Evolutionary conservation across 2,113 vertebrate species (phyloP).

Genomic region (Laticauda laticaudata): DNA sequence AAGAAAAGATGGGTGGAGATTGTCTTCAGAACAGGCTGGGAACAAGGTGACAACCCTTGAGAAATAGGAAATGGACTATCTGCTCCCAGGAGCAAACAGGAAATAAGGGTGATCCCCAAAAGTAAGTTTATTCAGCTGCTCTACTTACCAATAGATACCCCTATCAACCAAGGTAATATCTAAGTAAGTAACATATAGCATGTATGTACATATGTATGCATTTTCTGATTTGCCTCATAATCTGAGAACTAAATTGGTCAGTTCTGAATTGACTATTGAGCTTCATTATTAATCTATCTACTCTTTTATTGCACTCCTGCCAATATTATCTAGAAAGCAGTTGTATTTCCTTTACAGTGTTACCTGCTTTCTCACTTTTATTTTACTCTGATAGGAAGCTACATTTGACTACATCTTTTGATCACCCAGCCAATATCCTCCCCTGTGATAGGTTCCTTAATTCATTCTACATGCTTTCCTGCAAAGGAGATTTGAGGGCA

Average conservation of each 20-base stretch:
- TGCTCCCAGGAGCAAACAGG: neutral
- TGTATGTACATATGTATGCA: neutral
- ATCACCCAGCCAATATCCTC: neutral
- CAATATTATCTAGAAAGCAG: neutral
- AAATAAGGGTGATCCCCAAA: neutral
- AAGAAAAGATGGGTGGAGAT: neutral
- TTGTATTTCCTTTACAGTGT: neutral
- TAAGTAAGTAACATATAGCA: neutral
- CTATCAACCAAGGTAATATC: neutral
- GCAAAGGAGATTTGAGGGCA: neutral
- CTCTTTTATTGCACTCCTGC: neutral
- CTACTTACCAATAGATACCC: neutral
- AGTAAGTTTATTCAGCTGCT: neutral
- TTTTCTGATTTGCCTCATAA: neutral
- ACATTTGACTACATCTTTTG: neutral
- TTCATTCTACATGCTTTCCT: neutral
- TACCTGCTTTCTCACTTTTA: neutral
- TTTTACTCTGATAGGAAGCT: neutral
- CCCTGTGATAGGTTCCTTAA: neutral
- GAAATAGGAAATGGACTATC: neutral
- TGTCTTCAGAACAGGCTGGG: neutral
- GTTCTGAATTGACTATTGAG: neutral
- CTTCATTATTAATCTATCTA: neutral
- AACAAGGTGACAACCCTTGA: neutral
- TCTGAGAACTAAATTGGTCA: neutral